These are phyloP conservation scores for Drosophila algonquin DNA, from an alignment of 2,888 invertebrate genomes.

Conservation along the genomic window DNA sequence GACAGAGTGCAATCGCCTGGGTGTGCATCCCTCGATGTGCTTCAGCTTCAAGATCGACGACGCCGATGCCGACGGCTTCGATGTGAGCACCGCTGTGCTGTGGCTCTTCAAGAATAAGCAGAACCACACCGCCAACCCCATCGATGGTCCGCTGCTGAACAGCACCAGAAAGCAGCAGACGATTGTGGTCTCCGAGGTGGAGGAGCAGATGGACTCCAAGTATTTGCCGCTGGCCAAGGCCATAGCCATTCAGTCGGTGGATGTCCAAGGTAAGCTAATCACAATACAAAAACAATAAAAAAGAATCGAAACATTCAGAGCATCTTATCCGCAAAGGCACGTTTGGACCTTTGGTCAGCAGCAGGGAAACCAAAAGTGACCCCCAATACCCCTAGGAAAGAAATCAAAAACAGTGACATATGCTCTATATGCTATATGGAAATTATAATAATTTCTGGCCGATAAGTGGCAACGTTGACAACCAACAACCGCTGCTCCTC, in stretches of 20 bases:
- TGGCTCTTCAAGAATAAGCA: conserved; percentile 89
- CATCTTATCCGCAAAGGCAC: conserved; percentile 6
- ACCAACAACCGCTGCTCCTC: conserved; percentile 49
- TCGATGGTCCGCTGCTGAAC: conserved; percentile 50
- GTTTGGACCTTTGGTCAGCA: conserved; percentile 58
- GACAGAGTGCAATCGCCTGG: conserved; percentile 84
- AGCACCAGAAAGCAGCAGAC: conserved; percentile 85
- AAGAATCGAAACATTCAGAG: conserved; percentile 1
- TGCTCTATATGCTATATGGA: conserved; percentile 36
- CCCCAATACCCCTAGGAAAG: conserved; percentile 36
- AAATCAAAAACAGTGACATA: conserved; percentile 40
- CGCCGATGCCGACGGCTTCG: conserved; percentile 89
- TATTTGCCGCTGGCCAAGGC: conserved; percentile 91
- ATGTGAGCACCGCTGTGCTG: conserved; percentile 90
- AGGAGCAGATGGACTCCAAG: conserved; percentile 88
- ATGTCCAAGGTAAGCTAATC: conserved; percentile 86
- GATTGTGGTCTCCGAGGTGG: conserved; percentile 91
- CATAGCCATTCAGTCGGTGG: conserved; percentile 91
- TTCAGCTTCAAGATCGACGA: conserved; percentile 91
- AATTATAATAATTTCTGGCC: conserved; percentile 26
- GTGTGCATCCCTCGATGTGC: conserved; percentile 87
- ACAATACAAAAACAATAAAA: not conserved
- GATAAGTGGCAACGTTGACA: conserved; percentile 57
- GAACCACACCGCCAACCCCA: conserved; percentile 46
- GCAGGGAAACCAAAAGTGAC: conserved; percentile 39